phyloP scores from a whole-genome alignment of 1,140 invertebrate species.

The Chymomyza costata region DNA sequence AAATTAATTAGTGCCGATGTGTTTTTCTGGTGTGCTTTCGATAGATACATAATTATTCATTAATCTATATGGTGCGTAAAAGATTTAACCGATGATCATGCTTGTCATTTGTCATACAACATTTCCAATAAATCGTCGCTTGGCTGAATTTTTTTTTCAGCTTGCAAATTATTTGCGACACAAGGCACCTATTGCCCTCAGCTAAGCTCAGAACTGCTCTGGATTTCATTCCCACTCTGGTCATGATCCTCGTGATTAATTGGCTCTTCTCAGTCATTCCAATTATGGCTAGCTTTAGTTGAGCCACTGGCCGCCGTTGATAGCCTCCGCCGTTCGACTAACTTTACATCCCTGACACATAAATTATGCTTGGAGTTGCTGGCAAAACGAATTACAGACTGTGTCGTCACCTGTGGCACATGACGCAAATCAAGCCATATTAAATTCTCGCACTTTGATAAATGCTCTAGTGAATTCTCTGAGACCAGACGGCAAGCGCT shows the following conservation, averaged over 20 bases:
- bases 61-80: no score
- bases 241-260: no score
- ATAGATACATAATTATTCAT: no score
- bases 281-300: constrained; percentile 10
- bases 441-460: constrained; percentile 79
- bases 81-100: no score
- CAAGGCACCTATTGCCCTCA: no score
- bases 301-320: constrained; percentile 12
- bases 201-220: no score
- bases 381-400: constrained; percentile 87
- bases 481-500: constrained; percentile 89
- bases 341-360: constrained; percentile 84
- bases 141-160: no score
- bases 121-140: no score
- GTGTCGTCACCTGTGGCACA: constrained; percentile 84
- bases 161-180: no score
- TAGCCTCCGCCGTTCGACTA: constrained; percentile 77
- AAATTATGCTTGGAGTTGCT: constrained; percentile 84
- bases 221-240: background rate
- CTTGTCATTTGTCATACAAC: no score
- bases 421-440: constrained; percentile 84
- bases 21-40: no score
- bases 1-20: no score
- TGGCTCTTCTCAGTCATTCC: constrained; percentile 38
- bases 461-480: constrained; percentile 86